phyloP scores from a whole-genome alignment of 2,797 vertebrate genomes.

The Gouania willdenowi region DNA sequence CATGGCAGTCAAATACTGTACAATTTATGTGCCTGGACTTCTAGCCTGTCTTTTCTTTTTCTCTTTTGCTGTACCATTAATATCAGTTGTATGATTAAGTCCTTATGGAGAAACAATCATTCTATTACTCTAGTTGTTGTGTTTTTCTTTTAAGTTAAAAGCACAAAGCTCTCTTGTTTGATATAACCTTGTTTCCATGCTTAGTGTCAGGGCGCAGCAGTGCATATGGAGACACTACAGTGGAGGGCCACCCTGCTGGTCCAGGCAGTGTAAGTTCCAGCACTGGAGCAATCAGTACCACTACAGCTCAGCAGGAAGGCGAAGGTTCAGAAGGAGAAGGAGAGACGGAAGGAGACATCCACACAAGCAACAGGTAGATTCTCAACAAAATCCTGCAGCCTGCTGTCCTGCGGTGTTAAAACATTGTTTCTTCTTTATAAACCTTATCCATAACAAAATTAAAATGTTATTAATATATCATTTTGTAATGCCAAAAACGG shows the following conservation, averaged over 20 bases:
- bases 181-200: neutral
- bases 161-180: neutral
- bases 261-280: conserved; percentile 97
- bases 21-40: too few relatives aligned
- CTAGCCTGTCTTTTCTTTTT: conserved; percentile 3
- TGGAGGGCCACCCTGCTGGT: conserved; percentile 90
- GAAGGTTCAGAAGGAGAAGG: conserved; percentile 94
- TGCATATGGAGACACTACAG: conserved; percentile 90
- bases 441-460: too few relatives aligned
- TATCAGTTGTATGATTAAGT: neutral
- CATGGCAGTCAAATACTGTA: too few relatives aligned
- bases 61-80: too few relatives aligned
- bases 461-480: too few relatives aligned
- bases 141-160: neutral
- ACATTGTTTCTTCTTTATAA: too few relatives aligned
- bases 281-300: conserved; percentile 95
- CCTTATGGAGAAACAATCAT: conserved; percentile 2
- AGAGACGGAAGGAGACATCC: conserved; percentile 90
- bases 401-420: too few relatives aligned
- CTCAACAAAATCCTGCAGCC: too few relatives aligned
- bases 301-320: conserved; percentile 95
- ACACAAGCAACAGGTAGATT: conserved; percentile 96
- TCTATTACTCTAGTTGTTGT: too few relatives aligned
- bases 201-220: conserved; percentile 95
- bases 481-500: too few relatives aligned